Base-by-base conservation (phyloP, 2,797 vertebrate species). In the Catostomus latipinnis region DNA sequence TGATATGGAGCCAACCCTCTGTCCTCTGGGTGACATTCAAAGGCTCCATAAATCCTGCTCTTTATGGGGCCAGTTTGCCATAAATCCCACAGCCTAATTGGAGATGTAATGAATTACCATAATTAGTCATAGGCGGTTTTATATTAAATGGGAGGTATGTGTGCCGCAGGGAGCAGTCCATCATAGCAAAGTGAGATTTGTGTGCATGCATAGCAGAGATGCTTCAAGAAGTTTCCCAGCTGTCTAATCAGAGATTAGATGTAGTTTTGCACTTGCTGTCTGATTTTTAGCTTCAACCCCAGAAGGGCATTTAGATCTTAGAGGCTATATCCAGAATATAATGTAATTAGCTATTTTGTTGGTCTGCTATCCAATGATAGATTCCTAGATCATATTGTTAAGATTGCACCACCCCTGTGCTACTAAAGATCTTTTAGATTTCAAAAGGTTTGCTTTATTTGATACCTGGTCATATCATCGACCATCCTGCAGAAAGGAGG, bases 11-110 rank as follows among this genome's bases (percentile, higher is more conserved):
- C 95, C 93, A 92, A 96, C 90, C 89, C 84, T 87, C 89, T 94
- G 97, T 97, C 97, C 97, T 98, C 96, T 98, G 97, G 97, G 97
- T 98, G 97, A 99, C 96, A 98, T 99, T 99, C 96, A 98, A 96
- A 96, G 94, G 93, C 91, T 87, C 94, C 96, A 97, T 99, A 98
- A 98, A 98, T 98, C 96, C 95, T 95, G 93, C 91, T 93, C 95
- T 98, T 98, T 98, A 98, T 95, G 95, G 97, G 95, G 95, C 93
- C 93, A 94, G 95, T 95, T 94, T 93, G 95, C 93, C 92, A 96
- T 98, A 98, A 98, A 98, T 34, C 96, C 95, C 96, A 95, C 95
- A 95, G 95, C 94, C 97, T 98, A 98, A 99, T 98, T 99, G 96
- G 96, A 96, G 96, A 96, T 97, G 96, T 98, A 98, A 98, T 98